phyloP scores from a whole-genome alignment of 2,113 vertebrate genomes.

The Anser cygnoides region DNA sequence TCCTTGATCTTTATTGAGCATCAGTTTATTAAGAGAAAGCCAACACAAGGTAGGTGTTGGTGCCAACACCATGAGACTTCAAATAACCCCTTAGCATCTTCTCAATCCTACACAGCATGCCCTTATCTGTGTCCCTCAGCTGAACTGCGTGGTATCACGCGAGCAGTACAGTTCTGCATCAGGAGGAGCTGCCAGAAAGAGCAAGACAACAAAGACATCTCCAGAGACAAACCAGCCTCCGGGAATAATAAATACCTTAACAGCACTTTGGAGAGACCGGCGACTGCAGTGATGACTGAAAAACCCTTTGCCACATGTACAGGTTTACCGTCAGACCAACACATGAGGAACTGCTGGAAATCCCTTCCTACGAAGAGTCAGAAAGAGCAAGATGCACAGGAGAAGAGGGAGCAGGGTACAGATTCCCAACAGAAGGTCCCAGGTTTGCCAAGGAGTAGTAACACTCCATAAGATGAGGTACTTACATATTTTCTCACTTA shows the following conservation, averaged over 20 bases:
- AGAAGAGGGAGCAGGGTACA: background rate
- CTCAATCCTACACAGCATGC: background rate
- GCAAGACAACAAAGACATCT: background rate
- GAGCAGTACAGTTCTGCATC: background rate
- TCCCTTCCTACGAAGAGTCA: background rate
- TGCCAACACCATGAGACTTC: background rate
- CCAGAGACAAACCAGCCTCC: background rate
- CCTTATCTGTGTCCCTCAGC: background rate
- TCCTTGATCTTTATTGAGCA: background rate
- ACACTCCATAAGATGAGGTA: background rate
- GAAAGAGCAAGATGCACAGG: rapidly evolving
- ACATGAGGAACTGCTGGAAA: too few species aligned
- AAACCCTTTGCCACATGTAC: background rate
- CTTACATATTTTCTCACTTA: background rate
- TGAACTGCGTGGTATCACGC: background rate
- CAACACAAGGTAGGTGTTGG: background rate
- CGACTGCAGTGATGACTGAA: background rate
- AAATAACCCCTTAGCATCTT: background rate
- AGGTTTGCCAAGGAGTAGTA: background rate
- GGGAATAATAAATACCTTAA: background rate
- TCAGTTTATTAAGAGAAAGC: background rate
- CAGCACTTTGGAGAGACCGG: background rate
- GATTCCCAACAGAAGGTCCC: background rate
- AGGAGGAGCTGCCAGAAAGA: background rate
- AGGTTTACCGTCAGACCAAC: too few species aligned